These are phyloP conservation scores for Orchesella cincta DNA, from an alignment of 1,140 invertebrate genomes.

Conservation along the genomic window DNA sequence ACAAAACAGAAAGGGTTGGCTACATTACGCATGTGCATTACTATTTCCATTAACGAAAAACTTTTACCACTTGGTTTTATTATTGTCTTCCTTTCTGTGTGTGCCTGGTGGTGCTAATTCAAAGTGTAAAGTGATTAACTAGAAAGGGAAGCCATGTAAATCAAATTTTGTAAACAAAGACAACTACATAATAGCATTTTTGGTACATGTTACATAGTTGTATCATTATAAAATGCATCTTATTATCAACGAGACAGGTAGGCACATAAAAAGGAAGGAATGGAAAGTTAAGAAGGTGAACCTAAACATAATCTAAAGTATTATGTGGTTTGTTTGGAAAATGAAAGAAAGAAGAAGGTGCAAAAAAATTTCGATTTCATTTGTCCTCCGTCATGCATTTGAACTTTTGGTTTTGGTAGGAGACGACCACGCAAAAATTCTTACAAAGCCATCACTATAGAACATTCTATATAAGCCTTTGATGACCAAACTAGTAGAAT, in stretches of 20 bases:
- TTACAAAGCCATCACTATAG: too few species aligned
- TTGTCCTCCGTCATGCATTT: neutral
- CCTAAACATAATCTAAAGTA: neutral
- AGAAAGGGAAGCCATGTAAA: neutral
- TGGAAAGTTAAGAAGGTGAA: conserved; percentile 2
- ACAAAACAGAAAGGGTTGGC: neutral
- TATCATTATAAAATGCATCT: neutral
- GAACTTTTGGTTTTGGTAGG: neutral
- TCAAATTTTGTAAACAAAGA: neutral
- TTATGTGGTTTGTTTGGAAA: conserved; percentile 3
- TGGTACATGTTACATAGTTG: neutral
- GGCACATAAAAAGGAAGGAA: neutral
- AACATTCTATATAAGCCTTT: too few species aligned
- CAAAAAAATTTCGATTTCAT: conserved; percentile 10
- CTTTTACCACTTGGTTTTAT: neutral
- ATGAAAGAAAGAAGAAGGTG: neutral
- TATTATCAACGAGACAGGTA: neutral
- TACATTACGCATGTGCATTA: neutral
- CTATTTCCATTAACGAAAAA: neutral
- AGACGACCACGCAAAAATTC: neutral
- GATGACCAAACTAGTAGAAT: too few species aligned
- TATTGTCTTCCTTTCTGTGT: neutral
- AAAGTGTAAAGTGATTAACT: neutral
- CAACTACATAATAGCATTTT: neutral
- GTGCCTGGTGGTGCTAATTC: neutral